Evolutionary conservation across 35 echinoderm and acorn worm species (phyloP).

Genomic region (Chiridota heheva): DNA sequence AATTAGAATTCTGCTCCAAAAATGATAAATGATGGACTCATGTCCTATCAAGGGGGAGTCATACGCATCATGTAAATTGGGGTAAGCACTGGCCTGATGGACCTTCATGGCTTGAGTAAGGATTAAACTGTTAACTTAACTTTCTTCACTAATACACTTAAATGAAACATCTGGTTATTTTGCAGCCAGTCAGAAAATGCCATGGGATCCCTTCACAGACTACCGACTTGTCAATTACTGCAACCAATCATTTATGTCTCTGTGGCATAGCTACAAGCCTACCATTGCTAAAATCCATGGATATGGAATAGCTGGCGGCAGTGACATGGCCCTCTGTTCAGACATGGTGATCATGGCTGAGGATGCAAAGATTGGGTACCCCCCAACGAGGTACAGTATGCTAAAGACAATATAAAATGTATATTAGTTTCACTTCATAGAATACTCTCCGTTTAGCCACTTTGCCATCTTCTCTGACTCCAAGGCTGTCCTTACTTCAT

Average conservation of each 20-base stretch:
- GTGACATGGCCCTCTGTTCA: conserved; percentile 41
- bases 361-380: conserved; percentile 48
- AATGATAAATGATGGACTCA: neutral
- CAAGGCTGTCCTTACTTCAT: no score
- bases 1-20: neutral
- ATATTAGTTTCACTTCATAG: no score
- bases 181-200: conserved; percentile 49
- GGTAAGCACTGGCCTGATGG: no score
- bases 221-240: neutral
- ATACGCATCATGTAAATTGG: neutral
- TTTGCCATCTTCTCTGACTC: no score
- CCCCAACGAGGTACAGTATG: conserved; percentile 23
- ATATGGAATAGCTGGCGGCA: conserved; percentile 31
- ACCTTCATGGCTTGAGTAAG: no score
- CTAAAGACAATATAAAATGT: neutral
- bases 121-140: neutral
- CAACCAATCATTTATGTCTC: conserved; percentile 26
- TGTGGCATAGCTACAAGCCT: conserved; percentile 44
- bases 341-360: conserved; percentile 49
- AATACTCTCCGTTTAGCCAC: no score
- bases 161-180: neutral
- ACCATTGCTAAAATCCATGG: conserved; percentile 44
- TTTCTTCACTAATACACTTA: neutral
- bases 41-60: neutral
- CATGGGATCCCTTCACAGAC: conserved; percentile 45